These are phyloP conservation scores for Cheilinus undulatus DNA, from an alignment of 2,113 vertebrate species.

Conservation along the genomic window DNA sequence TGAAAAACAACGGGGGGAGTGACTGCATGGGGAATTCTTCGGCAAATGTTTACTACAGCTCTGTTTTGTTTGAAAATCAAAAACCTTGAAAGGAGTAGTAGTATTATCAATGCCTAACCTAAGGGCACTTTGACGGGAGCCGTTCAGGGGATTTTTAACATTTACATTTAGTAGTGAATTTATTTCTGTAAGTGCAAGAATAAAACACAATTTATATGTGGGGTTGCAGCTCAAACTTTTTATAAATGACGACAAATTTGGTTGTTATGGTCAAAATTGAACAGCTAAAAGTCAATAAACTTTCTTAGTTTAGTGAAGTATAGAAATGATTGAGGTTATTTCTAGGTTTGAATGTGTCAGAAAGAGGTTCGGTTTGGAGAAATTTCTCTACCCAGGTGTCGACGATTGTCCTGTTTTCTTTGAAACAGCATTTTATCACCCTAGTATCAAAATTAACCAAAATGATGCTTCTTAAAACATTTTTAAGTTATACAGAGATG, in stretches of 20 bases:
- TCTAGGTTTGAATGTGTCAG: not conserved
- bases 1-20: not conserved
- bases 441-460: no score
- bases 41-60: slow-evolving; percentile 23
- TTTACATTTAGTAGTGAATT: slow-evolving; percentile 6
- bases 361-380: no score
- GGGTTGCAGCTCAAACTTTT: not conserved
- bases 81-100: slow-evolving; percentile 2
- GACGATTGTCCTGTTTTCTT: no score
- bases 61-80: slow-evolving; percentile 9
- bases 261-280: slow-evolving; percentile 5
- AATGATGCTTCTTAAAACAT: no score
- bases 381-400: no score
- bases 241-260: not conserved
- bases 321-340: not conserved
- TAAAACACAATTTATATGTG: slow-evolving; percentile 12
- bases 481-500: no score
- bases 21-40: slow-evolving; percentile 2
- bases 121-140: slow-evolving; percentile 18
- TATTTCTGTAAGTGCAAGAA: not conserved
- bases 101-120: slow-evolving; percentile 25
- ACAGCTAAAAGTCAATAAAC: not conserved
- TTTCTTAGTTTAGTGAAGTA: not conserved
- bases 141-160: slow-evolving; percentile 8
- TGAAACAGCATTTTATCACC: no score